phyloP scores from a whole-genome alignment of 2,113 vertebrate genomes.

The Podocnemis expansa region DNA sequence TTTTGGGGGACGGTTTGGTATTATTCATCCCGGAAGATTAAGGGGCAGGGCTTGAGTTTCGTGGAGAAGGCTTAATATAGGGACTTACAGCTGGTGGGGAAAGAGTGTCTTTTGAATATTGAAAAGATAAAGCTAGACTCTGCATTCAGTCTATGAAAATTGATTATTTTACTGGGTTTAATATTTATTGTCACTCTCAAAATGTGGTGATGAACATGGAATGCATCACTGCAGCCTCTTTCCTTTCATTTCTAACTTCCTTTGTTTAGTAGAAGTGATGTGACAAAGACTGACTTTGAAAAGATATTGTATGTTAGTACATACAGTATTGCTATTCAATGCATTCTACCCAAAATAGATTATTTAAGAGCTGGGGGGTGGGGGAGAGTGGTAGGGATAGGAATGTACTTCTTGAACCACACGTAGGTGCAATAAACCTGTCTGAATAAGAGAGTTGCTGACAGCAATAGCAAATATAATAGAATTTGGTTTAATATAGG shows the following conservation, averaged over 20 bases:
- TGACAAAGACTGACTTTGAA: not conserved
- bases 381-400: not conserved
- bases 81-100: not conserved
- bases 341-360: constrained; percentile 23
- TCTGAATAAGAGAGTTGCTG: constrained; percentile 43
- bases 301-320: not conserved
- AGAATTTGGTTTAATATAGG: constrained; percentile 50
- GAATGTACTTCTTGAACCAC: constrained; percentile 13
- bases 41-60: not conserved
- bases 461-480: constrained; percentile 50
- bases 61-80: not conserved
- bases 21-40: not conserved
- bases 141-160: constrained; percentile 15
- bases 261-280: not conserved
- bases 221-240: not conserved
- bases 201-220: constrained; percentile 17
- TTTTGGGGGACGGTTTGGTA: not conserved
- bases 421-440: not conserved
- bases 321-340: constrained; percentile 22
- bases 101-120: not conserved
- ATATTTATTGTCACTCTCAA: constrained; percentile 3
- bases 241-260: not conserved
- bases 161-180: constrained; percentile 37
- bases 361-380: constrained; percentile 5
- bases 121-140: not conserved